phyloP scores from a whole-genome alignment of 2,888 invertebrate genomes.

The Cetonia aurata region DNA sequence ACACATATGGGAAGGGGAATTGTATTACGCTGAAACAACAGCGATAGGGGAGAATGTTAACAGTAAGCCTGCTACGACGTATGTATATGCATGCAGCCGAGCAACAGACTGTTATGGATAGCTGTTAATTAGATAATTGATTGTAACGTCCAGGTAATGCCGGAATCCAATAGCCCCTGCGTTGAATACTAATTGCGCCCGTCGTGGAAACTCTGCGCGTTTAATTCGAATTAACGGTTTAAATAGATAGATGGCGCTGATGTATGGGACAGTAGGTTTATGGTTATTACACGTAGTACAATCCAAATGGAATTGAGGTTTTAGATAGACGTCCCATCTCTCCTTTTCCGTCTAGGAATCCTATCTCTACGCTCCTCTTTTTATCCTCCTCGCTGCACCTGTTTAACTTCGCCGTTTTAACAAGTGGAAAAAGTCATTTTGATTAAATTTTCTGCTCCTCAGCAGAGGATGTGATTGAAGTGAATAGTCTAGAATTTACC shows the following conservation, averaged over 20 bases:
- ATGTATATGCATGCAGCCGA: background rate
- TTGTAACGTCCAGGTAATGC: constrained; percentile 46
- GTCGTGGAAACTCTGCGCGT: constrained; percentile 13
- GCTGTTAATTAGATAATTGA: constrained; percentile 46
- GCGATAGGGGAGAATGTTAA: background rate
- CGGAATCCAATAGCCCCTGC: constrained; percentile 37
- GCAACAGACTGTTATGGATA: constrained; percentile 43
- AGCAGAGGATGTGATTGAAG: constrained; percentile 32
- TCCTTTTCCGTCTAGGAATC: no score
- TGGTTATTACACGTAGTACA: constrained; percentile 16
- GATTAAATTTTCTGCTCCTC: constrained; percentile 35
- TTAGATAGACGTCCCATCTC: no score
- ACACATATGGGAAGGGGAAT: constrained; percentile 16
- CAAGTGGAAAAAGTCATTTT: constrained; percentile 14
- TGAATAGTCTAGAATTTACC: constrained; percentile 3
- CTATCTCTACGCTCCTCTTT: no score
- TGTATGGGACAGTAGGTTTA: constrained; percentile 25
- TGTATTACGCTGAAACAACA: constrained; percentile 14
- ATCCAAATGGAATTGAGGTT: no score
- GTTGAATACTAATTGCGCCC: constrained; percentile 36
- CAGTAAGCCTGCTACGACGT: background rate
- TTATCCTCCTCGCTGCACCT: no score
- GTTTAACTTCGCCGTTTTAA: constrained; percentile 2
- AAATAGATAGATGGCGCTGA: constrained; percentile 33
- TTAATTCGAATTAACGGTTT: constrained; percentile 34